Percentiles rank a stretch among this genome's conserved stretches.
Evolutionary conservation across 2,888 invertebrate species (phyloP).

Genomic region (Harmothoe impar): DNA sequence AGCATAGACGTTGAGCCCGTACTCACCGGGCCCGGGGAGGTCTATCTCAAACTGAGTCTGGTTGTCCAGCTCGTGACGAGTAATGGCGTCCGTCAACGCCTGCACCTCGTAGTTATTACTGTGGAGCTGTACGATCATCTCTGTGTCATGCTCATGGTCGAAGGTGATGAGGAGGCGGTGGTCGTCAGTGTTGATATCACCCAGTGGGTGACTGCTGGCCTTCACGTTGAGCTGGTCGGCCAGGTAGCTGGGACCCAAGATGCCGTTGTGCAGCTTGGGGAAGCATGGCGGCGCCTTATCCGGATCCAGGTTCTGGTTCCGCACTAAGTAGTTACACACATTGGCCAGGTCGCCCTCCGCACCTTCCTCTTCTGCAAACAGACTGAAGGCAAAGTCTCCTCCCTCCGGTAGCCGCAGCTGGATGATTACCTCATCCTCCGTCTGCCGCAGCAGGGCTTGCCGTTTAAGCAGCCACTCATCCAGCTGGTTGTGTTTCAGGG

Average conservation of each 20-base stretch:
- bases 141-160: slow-evolving; percentile 74
- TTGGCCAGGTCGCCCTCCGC: slow-evolving; percentile 78
- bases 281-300: slow-evolving; percentile 74
- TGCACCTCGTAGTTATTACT: slow-evolving; percentile 74
- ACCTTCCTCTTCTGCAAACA: slow-evolving; percentile 78
- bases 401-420: slow-evolving; percentile 78
- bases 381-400: slow-evolving; percentile 79
- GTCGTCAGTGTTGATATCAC: slow-evolving; percentile 73
- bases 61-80: slow-evolving; percentile 72
- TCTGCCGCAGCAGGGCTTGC: slow-evolving; percentile 76
- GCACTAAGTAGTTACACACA: slow-evolving; percentile 81
- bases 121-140: slow-evolving; percentile 79
- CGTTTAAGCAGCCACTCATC: slow-evolving; percentile 75
- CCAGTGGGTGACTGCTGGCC: slow-evolving; percentile 74
- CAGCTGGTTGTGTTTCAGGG: slow-evolving; percentile 75
- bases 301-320: slow-evolving; percentile 73
- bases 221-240: slow-evolving; percentile 75
- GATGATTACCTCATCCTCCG: slow-evolving; percentile 77
- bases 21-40: slow-evolving; percentile 78
- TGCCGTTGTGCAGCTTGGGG: slow-evolving; percentile 78
- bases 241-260: slow-evolving; percentile 73
- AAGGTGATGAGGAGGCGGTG: slow-evolving; percentile 75
- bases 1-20: slow-evolving; percentile 80
- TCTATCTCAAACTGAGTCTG: slow-evolving; percentile 75
- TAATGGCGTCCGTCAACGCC: slow-evolving; percentile 72